Base-by-base conservation (phyloP, 2,113 vertebrate genomes). In the Haemorhous mexicanus region DNA sequence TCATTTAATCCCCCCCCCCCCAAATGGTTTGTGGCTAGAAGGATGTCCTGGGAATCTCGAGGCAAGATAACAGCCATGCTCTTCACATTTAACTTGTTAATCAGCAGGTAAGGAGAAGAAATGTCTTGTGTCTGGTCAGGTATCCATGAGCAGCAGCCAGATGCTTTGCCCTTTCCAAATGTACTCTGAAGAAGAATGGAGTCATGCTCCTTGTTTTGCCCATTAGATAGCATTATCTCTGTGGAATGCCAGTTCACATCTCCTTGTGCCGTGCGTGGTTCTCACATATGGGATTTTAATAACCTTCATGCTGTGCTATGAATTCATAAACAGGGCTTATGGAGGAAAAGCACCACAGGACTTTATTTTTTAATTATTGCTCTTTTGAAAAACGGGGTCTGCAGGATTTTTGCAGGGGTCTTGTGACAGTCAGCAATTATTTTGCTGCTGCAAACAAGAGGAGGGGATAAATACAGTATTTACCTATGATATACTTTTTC, bases 241-340 rank as follows among this genome's bases (percentile, higher is more conserved):
- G 74, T 86, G 93, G 97, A 98, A 98, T 94, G 92, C 97, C 98
- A 98, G 97, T 98, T 98, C 98, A 86, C 98, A 98, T 98, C 97
- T 98, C 97, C 97, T 97, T 97, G 97, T 98, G 97, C 97, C 85
- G 58, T 96, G 95, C 96, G 97, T 95, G 95, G 95, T 96, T 97
- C 97, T 98, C 97, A 98, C 97, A 98, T 98, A 98, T 96, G 97
- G 98, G 97, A 98, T 98, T 98, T 98, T 98, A 98, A 98, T 98
- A 98, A 98, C 98, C 96, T 97, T 96, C 98, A 77, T 84, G 98
- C 98, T 98, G 98, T 91, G 98, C 97, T 98, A 94, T 98, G 98
- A 98, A 98, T 98, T 97, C 97, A 95, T 98, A 98, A 98, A 96
- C 96, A 98, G 97, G 89, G 84, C 94, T 58, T 72, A 95, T 87